Evolutionary conservation across 2,888 invertebrate species (phyloP).

Genomic region (Xestia sexstrigata): DNA sequence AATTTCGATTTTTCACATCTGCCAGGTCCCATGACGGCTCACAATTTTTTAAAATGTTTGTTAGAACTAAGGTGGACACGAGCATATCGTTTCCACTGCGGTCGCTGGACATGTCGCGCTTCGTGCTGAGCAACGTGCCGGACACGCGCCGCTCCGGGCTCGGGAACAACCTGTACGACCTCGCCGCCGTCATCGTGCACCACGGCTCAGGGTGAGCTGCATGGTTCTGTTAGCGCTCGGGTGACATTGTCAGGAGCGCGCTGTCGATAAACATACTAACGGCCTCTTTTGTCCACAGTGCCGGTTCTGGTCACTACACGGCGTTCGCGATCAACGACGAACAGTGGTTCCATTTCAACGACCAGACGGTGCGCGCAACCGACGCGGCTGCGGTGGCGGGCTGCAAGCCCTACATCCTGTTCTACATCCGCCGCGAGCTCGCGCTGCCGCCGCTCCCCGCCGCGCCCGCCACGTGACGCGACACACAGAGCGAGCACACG

Average conservation of each 20-base stretch:
- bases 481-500: neutral
- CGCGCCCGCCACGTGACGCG: conserved; percentile 42
- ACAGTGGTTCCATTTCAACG: conserved; percentile 97
- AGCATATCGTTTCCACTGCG: conserved; percentile 94
- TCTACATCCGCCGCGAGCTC: conserved; percentile 94
- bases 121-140: conserved; percentile 92
- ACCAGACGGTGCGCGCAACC: conserved; percentile 94
- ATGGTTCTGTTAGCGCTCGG: neutral
- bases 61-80: conserved; percentile 94
- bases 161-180: conserved; percentile 93
- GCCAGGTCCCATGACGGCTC: too few species aligned
- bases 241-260: neutral
- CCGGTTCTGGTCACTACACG: conserved; percentile 96
- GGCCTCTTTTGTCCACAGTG: conserved; percentile 84
- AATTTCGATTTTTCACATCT: too few species aligned
- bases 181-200: conserved; percentile 95
- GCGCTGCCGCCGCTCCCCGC: conserved; percentile 67
- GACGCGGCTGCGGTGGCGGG: conserved; percentile 92
- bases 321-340: conserved; percentile 95
- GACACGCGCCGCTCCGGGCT: conserved; percentile 92
- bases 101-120: conserved; percentile 94
- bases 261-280: neutral
- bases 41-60: neutral
- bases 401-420: conserved; percentile 96
- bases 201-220: conserved; percentile 93